A percentile compares a stretch with the other conserved stretches of the same genome.
These are phyloP conservation scores for Pollenia amentaria DNA, from an alignment of 2,888 invertebrate species.

Conservation along the genomic window DNA sequence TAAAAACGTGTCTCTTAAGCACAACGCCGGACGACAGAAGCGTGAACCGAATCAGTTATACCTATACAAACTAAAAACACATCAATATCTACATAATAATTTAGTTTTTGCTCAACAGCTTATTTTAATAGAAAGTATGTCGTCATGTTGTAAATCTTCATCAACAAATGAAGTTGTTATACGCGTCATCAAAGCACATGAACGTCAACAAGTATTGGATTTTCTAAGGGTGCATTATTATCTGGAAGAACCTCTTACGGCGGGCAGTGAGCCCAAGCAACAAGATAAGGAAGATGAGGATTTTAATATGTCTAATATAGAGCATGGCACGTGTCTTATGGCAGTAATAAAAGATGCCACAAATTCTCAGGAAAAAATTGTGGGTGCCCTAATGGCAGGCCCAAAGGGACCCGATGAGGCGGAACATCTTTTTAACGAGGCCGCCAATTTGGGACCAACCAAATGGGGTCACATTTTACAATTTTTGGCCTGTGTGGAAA, in stretches of 20 bases:
- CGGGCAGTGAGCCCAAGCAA: constrained; percentile 78
- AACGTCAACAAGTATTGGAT: constrained; percentile 78
- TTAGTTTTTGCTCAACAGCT: constrained; percentile 22
- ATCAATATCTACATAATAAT: neutral
- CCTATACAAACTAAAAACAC: neutral
- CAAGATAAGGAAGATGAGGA: constrained; percentile 79
- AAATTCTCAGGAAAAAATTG: constrained; percentile 67
- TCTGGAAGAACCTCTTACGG: constrained; percentile 81
- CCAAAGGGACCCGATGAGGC: constrained; percentile 78
- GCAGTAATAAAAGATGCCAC: constrained; percentile 62
- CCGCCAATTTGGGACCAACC: constrained; percentile 74
- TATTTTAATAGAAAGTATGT: constrained; percentile 25
- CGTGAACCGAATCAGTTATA: neutral
- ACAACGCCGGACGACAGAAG: neutral
- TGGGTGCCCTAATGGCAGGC: constrained; percentile 80
- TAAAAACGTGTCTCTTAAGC: constrained; percentile 13
- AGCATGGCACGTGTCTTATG: constrained; percentile 78
- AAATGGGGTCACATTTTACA: constrained; percentile 81
- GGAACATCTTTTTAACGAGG: constrained; percentile 77
- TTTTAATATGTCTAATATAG: constrained; percentile 78
- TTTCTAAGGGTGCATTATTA: constrained; percentile 81
- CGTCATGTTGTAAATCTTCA: neutral
- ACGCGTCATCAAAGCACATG: constrained; percentile 74
- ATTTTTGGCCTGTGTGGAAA: constrained; percentile 79
- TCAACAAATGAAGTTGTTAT: constrained; percentile 73